Evolutionary conservation across 2,888 invertebrate species (phyloP), one percentile per base, ranked within the genome.

Genomic region (Euzophera pinguis): DNA sequence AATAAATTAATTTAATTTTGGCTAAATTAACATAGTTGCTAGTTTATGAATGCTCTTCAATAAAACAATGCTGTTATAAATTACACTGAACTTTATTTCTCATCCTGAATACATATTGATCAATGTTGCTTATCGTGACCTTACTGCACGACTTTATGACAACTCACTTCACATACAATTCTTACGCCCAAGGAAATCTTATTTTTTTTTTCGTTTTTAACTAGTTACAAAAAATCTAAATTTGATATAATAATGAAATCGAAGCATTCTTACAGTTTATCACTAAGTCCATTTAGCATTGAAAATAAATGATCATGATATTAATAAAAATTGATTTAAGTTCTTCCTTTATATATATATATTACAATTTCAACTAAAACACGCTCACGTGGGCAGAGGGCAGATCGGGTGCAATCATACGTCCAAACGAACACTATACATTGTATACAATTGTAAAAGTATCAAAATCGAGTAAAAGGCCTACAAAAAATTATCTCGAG

Each of bases 371-470:
- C 70, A 88, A 89, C 83, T 86, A 87, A 83, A 84, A 75, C 72
- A 78, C 81, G 84, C 82, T 81, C 83, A 73, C 71, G 79, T 73
- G 64, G 69, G 67, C 55, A 53, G 55, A 69, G 72, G 78, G 77
- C 78, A 69, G 81, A 63, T 62, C 71, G 73, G 77, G 82, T 81
- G 85, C 87, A 85, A 73, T 66, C 88, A 84, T 81, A 81, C 88
- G 76, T 84, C 82, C 89, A 80, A 83, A 83, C 87, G 81, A 85
- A 86, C 87, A 86, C 87, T 88, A 86, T 86, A 89, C 88, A 87
- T 87, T 90, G 89, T 90, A 90, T 89, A 90, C 86, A 89, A 84
- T 88, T 88, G 89, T 89, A 90, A 90, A 90, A 90, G 90, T 90
- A 90, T 90, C 90, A 90, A 90, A 90, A 90, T 89, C 82, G 87